These are phyloP conservation scores for Lutjanus argentimaculatus DNA, from an alignment of 2,797 vertebrate species.

Conservation along the genomic window DNA sequence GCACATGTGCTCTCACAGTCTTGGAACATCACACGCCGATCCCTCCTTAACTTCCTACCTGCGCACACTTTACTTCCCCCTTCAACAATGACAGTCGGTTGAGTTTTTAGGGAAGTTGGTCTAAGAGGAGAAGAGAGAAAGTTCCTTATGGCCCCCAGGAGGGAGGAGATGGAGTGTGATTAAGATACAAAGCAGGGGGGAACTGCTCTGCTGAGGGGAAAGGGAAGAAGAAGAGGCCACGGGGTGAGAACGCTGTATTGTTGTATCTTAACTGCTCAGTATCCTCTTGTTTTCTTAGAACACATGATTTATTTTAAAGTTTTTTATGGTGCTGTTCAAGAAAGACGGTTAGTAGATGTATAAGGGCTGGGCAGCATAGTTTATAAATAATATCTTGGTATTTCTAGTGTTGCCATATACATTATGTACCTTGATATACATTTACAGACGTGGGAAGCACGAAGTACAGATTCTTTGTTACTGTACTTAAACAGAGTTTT, in stretches of 20 bases:
- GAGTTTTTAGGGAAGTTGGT: slow-evolving; percentile 79
- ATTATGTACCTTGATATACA: too few species aligned
- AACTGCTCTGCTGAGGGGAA: slow-evolving; percentile 68
- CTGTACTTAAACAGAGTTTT: too few species aligned
- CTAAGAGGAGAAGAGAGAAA: slow-evolving; percentile 82
- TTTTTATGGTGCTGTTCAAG: slow-evolving; percentile 28
- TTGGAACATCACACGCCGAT: slow-evolving; percentile 29
- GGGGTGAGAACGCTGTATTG: slow-evolving; percentile 55
- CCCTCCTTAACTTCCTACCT: slow-evolving; percentile 78
- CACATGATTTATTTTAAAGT: not conserved
- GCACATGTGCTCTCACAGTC: slow-evolving; percentile 4
- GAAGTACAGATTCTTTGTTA: too few species aligned
- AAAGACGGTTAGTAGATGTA: slow-evolving; percentile 21
- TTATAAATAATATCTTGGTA: too few species aligned
- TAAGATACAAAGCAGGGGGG: slow-evolving; percentile 75
- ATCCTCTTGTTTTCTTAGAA: slow-evolving; percentile 35
- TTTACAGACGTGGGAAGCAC: too few species aligned
- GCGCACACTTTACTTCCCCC: slow-evolving; percentile 72
- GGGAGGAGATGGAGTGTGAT: slow-evolving; percentile 67
- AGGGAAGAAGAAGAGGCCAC: slow-evolving; percentile 72
- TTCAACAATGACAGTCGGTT: slow-evolving; percentile 72
- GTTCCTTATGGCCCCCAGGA: slow-evolving; percentile 79
- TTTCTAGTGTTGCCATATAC: too few species aligned
- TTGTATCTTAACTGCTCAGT: slow-evolving; percentile 34
- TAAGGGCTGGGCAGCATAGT: too few species aligned